These are phyloP conservation scores for Caenorhabditis latens DNA, from an alignment of 1,140 invertebrate species.

Conservation along the genomic window DNA sequence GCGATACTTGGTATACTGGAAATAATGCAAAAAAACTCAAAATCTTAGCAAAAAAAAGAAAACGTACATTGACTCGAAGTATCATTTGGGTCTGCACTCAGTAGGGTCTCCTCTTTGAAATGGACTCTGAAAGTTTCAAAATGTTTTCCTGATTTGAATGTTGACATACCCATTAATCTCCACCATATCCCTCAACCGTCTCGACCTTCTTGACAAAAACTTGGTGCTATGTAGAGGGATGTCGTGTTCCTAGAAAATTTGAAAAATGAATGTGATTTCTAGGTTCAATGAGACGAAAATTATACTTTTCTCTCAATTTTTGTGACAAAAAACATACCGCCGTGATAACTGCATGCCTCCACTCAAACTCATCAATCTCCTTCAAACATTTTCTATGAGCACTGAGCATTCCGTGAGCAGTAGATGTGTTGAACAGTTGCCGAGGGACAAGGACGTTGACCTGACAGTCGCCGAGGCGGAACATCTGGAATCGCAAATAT, in stretches of 20 bases:
- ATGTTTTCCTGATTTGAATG: background rate
- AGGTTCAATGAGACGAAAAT: background rate
- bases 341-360: constrained; percentile 29
- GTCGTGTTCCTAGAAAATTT: constrained; percentile 15
- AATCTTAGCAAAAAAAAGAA: too few relatives aligned
- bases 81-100: background rate
- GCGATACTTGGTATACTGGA: constrained; percentile 28
- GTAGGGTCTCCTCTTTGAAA: background rate
- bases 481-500: constrained; percentile 28
- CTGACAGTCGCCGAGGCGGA: constrained; percentile 9
- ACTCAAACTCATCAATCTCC: constrained; percentile 40
- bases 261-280: background rate
- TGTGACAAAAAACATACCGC: background rate
- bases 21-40: background rate
- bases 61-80: constrained; percentile 16
- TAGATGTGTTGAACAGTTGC: constrained; percentile 6
- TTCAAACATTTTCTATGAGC: constrained; percentile 23
- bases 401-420: constrained; percentile 29
- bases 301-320: background rate
- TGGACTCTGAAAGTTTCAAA: constrained; percentile 5
- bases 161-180: constrained; percentile 24
- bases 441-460: constrained; percentile 33
- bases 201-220: constrained; percentile 11
- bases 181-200: constrained; percentile 40
- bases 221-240: constrained; percentile 43